These are phyloP conservation scores for Seriola dumerili DNA, from an alignment of 2,113 vertebrate genomes.

Conservation along the genomic window DNA sequence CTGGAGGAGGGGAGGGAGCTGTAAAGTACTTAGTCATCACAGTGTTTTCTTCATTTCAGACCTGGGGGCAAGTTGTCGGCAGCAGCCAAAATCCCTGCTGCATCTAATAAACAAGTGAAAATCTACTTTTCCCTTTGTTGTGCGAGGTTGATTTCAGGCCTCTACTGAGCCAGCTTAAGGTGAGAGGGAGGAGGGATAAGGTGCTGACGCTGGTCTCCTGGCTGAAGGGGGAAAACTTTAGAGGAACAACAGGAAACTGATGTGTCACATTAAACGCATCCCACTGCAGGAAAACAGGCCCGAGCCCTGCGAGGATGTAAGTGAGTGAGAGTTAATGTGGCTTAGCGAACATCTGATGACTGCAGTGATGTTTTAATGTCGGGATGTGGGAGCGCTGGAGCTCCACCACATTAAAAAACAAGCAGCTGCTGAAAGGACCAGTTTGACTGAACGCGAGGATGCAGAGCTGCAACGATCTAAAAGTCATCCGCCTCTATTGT, in stretches of 20 bases:
- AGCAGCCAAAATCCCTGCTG: conserved; percentile 12
- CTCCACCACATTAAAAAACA: background rate
- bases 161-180: conserved; percentile 32
- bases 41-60: conserved; percentile 43
- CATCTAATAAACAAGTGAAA: conserved; percentile 29
- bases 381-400: background rate
- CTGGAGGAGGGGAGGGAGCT: background rate
- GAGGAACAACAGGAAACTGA: conserved; percentile 41
- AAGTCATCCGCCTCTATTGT: background rate
- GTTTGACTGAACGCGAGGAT: background rate
- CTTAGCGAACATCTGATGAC: conserved; percentile 15
- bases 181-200: background rate
- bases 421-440: background rate
- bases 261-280: conserved; percentile 34
- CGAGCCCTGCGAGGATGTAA: background rate
- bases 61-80: conserved; percentile 14
- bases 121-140: conserved; percentile 2
- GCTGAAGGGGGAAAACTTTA: background rate
- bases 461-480: background rate
- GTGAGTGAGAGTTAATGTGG: conserved; percentile 37
- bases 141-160: background rate
- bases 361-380: conserved; percentile 25
- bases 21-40: conserved; percentile 42
- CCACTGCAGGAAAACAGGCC: conserved; percentile 8
- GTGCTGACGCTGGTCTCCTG: background rate